phyloP scores from a whole-genome alignment of 2,797 vertebrate species.

The Myotis pilosus region DNA sequence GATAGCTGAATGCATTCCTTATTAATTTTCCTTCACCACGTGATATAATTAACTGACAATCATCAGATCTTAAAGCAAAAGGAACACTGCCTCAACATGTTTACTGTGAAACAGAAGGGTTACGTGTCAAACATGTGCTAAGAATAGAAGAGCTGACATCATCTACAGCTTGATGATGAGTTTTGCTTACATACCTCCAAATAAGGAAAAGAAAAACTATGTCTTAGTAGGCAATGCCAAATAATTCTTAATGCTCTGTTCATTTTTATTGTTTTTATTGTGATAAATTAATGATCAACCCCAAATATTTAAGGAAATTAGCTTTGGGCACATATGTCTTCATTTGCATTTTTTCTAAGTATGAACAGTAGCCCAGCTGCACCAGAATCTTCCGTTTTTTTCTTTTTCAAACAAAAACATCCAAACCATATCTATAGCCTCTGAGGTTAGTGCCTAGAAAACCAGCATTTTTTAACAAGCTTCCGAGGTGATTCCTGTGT shows the following conservation, averaged over 20 bases:
- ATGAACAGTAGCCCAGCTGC: background rate
- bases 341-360: background rate
- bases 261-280: background rate
- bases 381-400: background rate
- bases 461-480: background rate
- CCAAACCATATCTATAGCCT: background rate
- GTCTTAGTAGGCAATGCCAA: slow-evolving; percentile 17
- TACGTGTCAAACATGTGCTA: slow-evolving; percentile 50
- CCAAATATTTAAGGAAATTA: background rate
- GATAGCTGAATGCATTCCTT: background rate
- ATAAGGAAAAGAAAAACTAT: slow-evolving; percentile 57
- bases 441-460: background rate
- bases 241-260: background rate
- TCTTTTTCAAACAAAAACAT: background rate
- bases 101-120: slow-evolving; percentile 56
- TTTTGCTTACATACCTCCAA: slow-evolving; percentile 50
- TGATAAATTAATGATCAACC: background rate
- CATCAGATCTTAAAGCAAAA: slow-evolving; percentile 44
- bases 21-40: slow-evolving; percentile 24
- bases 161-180: background rate
- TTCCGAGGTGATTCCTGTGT: background rate
- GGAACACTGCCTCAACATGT: slow-evolving; percentile 38
- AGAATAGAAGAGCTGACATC: slow-evolving; percentile 59
- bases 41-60: slow-evolving; percentile 35
- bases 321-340: background rate